A percentile compares a stretch with the other conserved stretches of the same genome.
phyloP scores from a whole-genome alignment of 2,888 invertebrate species.

The Bhutanitis thaidina region DNA sequence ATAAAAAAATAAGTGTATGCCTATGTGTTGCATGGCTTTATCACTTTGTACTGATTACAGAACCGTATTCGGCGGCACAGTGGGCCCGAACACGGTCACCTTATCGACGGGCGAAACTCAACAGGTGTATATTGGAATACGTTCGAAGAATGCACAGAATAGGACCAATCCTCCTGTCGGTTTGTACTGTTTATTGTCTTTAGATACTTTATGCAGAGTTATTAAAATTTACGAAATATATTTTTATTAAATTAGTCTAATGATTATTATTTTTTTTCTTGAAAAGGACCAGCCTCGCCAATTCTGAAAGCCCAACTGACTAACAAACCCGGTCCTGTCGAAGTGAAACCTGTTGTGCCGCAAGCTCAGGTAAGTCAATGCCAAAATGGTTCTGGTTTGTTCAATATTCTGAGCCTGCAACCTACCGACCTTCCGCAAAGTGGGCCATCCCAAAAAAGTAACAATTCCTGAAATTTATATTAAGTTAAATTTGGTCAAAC shows the following conservation, averaged over 20 bases:
- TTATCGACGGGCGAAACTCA: conserved; percentile 80
- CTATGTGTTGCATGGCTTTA: too few species aligned
- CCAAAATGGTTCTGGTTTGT: too few species aligned
- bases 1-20: too few species aligned
- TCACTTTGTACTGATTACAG: conserved; percentile 55
- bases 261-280: neutral
- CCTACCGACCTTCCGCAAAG: too few species aligned
- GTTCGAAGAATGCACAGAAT: conserved; percentile 44
- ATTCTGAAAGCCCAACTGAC: conserved; percentile 92
- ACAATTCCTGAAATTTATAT: too few species aligned
- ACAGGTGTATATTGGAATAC: conserved; percentile 77
- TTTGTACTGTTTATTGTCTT: conserved; percentile 24
- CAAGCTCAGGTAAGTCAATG: conserved; percentile 43
- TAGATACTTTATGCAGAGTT: too few species aligned
- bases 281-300: conserved; percentile 84
- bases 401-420: too few species aligned
- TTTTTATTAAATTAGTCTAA: neutral
- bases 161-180: conserved; percentile 47
- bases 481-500: too few species aligned
- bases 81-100: conserved; percentile 88
- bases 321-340: conserved; percentile 50
- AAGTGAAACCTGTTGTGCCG: conserved; percentile 52
- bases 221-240: too few species aligned
- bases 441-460: too few species aligned
- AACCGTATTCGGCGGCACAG: conserved; percentile 89